phyloP scores from a whole-genome alignment of 2,113 vertebrate genomes.

The Lagopus leucura region DNA sequence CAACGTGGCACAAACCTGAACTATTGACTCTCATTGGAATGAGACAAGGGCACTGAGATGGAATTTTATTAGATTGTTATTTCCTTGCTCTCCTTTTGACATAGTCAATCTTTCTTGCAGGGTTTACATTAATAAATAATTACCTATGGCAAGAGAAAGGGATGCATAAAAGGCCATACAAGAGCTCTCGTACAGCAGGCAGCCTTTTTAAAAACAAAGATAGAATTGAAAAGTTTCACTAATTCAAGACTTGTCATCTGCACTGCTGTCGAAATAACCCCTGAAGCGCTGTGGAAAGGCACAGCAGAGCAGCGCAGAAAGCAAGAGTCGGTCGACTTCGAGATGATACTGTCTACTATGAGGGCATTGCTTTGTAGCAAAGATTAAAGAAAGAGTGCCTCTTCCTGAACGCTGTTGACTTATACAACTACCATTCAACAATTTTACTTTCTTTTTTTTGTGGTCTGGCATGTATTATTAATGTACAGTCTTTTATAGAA shows the following conservation, averaged over 20 bases:
- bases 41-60: not conserved
- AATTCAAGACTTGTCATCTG: conserved; percentile 1
- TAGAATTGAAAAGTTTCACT: conserved; percentile 7
- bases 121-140: conserved; percentile 69
- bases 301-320: conserved; percentile 5
- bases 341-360: conserved; percentile 3
- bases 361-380: conserved; percentile 46
- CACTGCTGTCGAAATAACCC: conserved; percentile 23
- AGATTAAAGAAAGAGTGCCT: conserved; percentile 61
- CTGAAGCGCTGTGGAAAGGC: conserved; percentile 53
- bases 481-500: conserved; percentile 67
- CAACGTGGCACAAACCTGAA: conserved; percentile 4
- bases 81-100: conserved; percentile 59
- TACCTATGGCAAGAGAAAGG: conserved; percentile 28
- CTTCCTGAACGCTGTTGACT: conserved; percentile 56
- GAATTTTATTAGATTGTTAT: conserved; percentile 48
- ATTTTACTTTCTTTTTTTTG: conserved; percentile 44
- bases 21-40: not conserved
- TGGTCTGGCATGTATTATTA: conserved; percentile 75
- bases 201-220: conserved; percentile 64
- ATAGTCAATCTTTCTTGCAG: conserved; percentile 40
- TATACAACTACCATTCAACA: conserved; percentile 53
- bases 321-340: conserved; percentile 1
- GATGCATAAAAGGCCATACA: conserved; percentile 34
- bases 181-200: conserved; percentile 9